Percentiles rank a stretch among this genome's conserved stretches.
Conservation (phyloP, 1,140 invertebrate genomes). For the Apis florea region DNA sequence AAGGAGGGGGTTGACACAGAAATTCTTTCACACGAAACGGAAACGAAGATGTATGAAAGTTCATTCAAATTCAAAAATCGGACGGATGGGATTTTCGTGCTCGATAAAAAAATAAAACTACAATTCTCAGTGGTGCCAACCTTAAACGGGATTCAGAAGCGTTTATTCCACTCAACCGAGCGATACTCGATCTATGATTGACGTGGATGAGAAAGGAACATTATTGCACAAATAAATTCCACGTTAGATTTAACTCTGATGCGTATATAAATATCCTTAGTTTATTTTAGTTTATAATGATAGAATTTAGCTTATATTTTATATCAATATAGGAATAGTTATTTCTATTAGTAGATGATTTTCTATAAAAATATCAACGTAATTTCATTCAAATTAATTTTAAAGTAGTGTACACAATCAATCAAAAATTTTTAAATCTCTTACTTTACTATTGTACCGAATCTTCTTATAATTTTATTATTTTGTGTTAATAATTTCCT, state of each 20-base stretch:
- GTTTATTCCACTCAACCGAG: constrained; percentile 59
- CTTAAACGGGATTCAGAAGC: constrained; percentile 50
- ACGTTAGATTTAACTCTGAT: not conserved
- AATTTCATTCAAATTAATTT: too few relatives aligned
- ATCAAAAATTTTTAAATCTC: too few relatives aligned
- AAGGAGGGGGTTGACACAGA: not conserved
- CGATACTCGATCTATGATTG: constrained; percentile 51
- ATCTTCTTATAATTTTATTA: too few relatives aligned
- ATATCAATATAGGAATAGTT: not conserved
- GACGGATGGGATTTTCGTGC: not conserved
- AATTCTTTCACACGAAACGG: not conserved
- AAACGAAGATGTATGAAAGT: not conserved
- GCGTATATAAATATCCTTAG: constrained; percentile 4
- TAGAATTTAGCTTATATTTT: too few relatives aligned
- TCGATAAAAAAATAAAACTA: not conserved
- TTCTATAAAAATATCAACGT: not conserved
- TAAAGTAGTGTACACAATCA: too few relatives aligned
- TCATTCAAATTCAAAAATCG: constrained; percentile 25
- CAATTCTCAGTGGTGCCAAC: constrained; percentile 9
- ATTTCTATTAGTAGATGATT: not conserved
- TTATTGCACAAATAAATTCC: constrained; percentile 21
- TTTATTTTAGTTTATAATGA: not conserved
- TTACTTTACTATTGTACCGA: too few relatives aligned
- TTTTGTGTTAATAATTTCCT: too few relatives aligned
- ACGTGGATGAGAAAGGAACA: constrained; percentile 29